Conservation (phyloP, 2,113 vertebrate genomes). For the Callaeas wilsoni region DNA sequence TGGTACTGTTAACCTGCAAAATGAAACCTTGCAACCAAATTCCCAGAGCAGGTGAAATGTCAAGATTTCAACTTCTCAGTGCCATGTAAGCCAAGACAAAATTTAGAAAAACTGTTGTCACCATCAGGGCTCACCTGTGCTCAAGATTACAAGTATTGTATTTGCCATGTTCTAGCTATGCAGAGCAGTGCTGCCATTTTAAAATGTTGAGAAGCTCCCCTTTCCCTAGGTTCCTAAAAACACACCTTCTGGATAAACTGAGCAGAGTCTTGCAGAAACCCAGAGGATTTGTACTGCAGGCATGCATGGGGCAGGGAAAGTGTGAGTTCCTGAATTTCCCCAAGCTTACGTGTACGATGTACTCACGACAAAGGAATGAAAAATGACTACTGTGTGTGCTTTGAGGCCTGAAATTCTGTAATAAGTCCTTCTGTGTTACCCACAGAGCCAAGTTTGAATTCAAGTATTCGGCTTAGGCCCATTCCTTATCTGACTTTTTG, state of each 20-base stretch:
- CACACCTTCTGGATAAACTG: neutral
- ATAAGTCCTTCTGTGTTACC: neutral
- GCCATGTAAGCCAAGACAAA: neutral
- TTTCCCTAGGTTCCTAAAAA: neutral
- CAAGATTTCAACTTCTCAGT: neutral
- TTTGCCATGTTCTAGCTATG: neutral
- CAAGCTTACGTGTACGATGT: no score
- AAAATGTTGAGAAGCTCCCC: neutral
- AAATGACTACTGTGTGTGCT: neutral
- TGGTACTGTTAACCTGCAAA: neutral
- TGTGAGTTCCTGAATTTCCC: neutral
- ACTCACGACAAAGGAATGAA: neutral
- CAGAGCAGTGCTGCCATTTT: neutral
- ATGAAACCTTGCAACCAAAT: neutral
- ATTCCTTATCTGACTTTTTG: accelerated
- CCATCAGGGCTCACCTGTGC: neutral
- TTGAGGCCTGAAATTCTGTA: neutral
- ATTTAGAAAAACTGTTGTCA: neutral
- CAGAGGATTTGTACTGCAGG: neutral
- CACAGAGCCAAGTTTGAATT: neutral
- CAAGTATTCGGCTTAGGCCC: neutral
- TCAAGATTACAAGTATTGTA: neutral
- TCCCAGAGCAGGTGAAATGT: neutral
- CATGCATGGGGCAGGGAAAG: neutral
- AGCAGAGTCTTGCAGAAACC: neutral